Base-by-base conservation (phyloP, 1,140 invertebrate genomes). In the Neomicropteryx cornuta region DNA sequence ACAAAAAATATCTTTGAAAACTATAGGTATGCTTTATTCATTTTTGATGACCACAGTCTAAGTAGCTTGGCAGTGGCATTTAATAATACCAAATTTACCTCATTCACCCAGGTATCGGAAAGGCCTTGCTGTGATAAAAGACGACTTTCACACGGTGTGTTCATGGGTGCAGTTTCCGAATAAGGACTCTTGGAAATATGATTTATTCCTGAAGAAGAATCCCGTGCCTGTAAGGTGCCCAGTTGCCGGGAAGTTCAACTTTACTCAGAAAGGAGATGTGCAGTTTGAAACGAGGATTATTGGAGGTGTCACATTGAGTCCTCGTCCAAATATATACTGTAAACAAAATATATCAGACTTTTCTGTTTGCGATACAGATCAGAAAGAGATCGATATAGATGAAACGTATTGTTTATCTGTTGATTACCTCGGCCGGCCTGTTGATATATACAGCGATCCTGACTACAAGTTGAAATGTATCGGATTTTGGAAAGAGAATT, bases 381-480 rank as follows among this genome's bases (percentile, higher is more conserved):
- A 95, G 55, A 95, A 94, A 55, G 88, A 89, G 56, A 81, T 96
- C 46, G 74, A 80, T 14, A 82, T 97, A 29, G 93, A 97, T 63
- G 91, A 93, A 53, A 92, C 87, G 44, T 95, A 95, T 49, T 97
- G 94, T 59, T 69, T 95, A 4, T 87, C 89, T n/a, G 90, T 97
- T 3, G 92, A 97, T 68, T 81, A 96, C 65, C 75, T 88, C 48
- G 93, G 91, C 36, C 71, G 84, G 51, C 92, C 92, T 4, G 81
- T 94, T 20, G 92, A 93, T 65, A 92, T 93, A 57, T 93, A 93
- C 73, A 91, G 87, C 73, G 87, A 93, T 52, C 89, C 93, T 10
- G 95, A 98, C 74, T 94, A 97, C 51, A 82, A 81, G 55, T 84
- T 98, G 79, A 91, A 93, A 55, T 98, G 95, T 60, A 93, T 97